Evolutionary conservation across 2,797 vertebrate species (phyloP), one percentile per base, ranked within the genome.

Genomic region (Leptodactylus fallax): DNA sequence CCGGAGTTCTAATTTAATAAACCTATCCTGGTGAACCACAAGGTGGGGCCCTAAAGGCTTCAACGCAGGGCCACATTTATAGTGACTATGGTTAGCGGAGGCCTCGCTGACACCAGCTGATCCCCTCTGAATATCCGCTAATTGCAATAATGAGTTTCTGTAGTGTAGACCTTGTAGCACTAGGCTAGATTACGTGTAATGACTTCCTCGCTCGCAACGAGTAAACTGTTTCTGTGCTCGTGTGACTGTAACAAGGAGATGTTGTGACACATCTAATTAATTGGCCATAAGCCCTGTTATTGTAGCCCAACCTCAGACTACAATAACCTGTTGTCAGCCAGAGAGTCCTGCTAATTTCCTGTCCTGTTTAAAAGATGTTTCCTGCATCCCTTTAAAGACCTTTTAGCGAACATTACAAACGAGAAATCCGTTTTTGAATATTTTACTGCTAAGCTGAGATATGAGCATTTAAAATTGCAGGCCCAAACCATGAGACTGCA

Each of bases 171-270:
- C 27, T 80, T 61, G 56, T 63, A 63, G 58, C 79, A 47, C 19
- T 63, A 25, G 10, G 58, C 47, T 76, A 49, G 72, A 63, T 60
- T 58, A 61, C 13, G 11, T 63, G 3, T 81, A 81, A 81, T 81
- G 14, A 12, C 16, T 80, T 60, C 36, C 58, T 49, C 13, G 58
- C 19, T 63, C 2, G 25, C 19, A 19, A 19, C 19, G n/a, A 21
- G 56, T 21, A 80, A 80, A 60, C 21, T 3, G 58, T 49, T 63
- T 61, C 45, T 80, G 45, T 81, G 56, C 6, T 81, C 21, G 27
- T 63, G 49, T 60, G 58, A 63, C n/a, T 47, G 56, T n/a, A 63
- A 63, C 21, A 17, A 23, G 11, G 7, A 65, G 11, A 21, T 51
- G 72, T 76, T 76, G 72, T 76, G 72, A 51, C 72, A 49, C 36